A percentile compares a stretch with the other conserved stretches of the same genome.
These are phyloP conservation scores for Drosophila mauritiana DNA, from an alignment of 1,140 invertebrate species.

Conservation along the genomic window DNA sequence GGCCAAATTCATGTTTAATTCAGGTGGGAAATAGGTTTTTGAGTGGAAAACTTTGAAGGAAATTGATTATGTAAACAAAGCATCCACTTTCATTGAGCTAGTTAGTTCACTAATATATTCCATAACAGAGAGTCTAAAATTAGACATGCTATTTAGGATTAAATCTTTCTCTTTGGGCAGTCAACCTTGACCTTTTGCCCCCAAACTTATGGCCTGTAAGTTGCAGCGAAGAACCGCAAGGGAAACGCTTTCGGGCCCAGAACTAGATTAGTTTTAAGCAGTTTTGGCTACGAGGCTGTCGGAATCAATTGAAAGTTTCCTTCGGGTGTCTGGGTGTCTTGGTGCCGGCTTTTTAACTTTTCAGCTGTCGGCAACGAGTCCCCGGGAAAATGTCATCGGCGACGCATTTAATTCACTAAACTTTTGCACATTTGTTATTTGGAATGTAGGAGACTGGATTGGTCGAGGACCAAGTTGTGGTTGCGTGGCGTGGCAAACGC, in stretches of 20 bases:
- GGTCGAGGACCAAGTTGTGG: constrained; percentile 29
- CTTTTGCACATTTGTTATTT: constrained; percentile 72
- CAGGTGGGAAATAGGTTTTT: too few relatives aligned
- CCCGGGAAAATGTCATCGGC: constrained; percentile 40
- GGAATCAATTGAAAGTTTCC: constrained; percentile 28
- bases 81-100: background rate
- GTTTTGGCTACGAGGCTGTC: constrained; percentile 14
- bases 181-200: background rate
- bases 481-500: constrained; percentile 27
- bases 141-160: too few relatives aligned
- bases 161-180: too few relatives aligned
- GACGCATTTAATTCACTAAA: constrained; percentile 73
- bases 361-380: constrained; percentile 5
- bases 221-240: background rate
- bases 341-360: background rate
- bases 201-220: background rate
- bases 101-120: too few relatives aligned
- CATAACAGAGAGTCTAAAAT: too few relatives aligned
- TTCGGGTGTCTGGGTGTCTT: constrained; percentile 3
- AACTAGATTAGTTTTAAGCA: constrained; percentile 32
- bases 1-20: constrained; percentile 21
- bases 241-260: background rate
- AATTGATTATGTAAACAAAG: background rate
- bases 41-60: background rate
- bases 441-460: background rate